Evolutionary conservation across 2,888 invertebrate genomes (phyloP).

Genomic region (Oxyteleia sp.): DNA sequence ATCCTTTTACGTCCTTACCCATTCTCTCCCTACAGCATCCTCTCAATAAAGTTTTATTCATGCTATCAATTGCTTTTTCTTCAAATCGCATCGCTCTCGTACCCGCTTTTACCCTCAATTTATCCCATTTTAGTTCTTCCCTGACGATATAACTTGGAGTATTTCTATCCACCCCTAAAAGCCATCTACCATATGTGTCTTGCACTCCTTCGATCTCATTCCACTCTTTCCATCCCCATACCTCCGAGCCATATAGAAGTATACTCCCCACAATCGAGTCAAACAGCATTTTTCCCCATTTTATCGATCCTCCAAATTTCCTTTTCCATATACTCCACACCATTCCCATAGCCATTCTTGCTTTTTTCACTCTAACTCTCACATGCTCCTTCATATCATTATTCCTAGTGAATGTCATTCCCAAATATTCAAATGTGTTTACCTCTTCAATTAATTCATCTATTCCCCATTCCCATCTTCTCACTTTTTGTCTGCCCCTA

Average conservation of each 20-base stretch:
- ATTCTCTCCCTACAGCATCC: not conserved
- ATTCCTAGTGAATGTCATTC: not conserved
- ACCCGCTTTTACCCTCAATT: not conserved
- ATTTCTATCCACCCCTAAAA: not conserved
- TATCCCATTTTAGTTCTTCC: constrained; percentile 5
- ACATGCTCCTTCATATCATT: not conserved
- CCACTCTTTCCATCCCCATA: not conserved
- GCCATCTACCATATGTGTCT: not conserved
- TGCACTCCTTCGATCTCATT: not conserved
- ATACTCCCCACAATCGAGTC: not conserved
- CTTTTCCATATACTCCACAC: not conserved
- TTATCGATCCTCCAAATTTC: not conserved
- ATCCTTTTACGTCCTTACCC: too few species aligned
- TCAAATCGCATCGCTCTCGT: too few species aligned
- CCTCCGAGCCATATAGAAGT: not conserved
- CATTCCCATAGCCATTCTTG: not conserved
- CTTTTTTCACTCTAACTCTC: not conserved
- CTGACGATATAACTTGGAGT: not conserved
- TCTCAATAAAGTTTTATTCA: not conserved
- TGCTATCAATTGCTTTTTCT: not conserved
- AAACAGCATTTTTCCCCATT: not conserved
- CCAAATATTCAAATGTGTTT: constrained; percentile 1
- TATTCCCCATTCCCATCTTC: not conserved
- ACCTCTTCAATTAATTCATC: constrained; percentile 14
- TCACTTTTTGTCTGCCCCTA: not conserved